Evolutionary conservation across 1,140 invertebrate species (phyloP), one percentile per base, ranked within the genome.

Genomic region (Pomacea maculata): DNA sequence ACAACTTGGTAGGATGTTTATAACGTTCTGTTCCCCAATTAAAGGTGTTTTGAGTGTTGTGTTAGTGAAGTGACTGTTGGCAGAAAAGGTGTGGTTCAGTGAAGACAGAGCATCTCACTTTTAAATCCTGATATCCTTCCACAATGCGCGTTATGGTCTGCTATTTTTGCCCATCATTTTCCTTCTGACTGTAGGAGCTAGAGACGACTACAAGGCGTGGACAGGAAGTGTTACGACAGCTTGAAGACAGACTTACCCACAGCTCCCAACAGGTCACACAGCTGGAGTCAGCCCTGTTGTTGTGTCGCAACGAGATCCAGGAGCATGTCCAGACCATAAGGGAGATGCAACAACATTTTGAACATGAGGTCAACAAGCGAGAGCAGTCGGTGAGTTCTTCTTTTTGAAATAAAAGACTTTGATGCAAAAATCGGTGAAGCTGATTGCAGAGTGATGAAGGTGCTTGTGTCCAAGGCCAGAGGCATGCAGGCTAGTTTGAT

Each of bases 291-390:
- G 84, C 88, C 15, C 71, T 90, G 25, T 7, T 86, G 45, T 73
- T 87, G 74, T 89, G 88, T 79, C 84, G 85, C 55, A 86, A 89
- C 25, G 89, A 90, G 79, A 83, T 90, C 11, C 78, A 81, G 65
- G 86, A 83, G 25, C 87, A 87, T 65, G 80, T 89, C 15, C 81
- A 81, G 29, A 86, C 85, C 29, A 82, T 89, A 78, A 87, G 89
- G 72, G 82, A 87, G 57, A 85, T 86, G 11, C 87, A 86, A 70
- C 83, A 88, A 15, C 83, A 85, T 45, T 88, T 86, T 85, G 88
- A 90, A 15, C 82, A 78, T 72, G 87, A 89, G 73, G 75, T 89
- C 11, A 63, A 68, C 14, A 76, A 87, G 19, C 85, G 86, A 70
- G 85, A 89, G 63, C 79, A 87, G 45, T 83, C 85, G 83, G 88